Evolutionary conservation across 2,113 vertebrate genomes (phyloP), one percentile per base, ranked within the genome.

Genomic region (Syngnathus floridae): DNA sequence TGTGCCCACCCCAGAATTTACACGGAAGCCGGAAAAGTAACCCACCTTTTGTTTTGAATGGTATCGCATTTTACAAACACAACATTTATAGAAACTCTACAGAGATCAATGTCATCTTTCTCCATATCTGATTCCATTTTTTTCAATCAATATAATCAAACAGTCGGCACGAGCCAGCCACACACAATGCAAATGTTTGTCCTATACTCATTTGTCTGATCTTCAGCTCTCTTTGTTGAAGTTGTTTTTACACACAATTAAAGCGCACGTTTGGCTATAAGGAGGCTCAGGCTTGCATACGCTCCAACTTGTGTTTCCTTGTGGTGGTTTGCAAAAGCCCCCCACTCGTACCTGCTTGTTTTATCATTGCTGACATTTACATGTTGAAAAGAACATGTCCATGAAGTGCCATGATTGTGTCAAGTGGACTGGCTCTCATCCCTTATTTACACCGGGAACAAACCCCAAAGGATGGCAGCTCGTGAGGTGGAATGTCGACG

Each of bases 401-500:
- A 46, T 45, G 14, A 41, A 17, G 54, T 67, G 72, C 70, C 91
- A 90, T 79, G 72, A 89, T 79, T 66, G 52, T 67, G 17, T 76
- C 86, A 80, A 62, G 79, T 45, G 59, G 70, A 69, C 73, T 14
- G 9, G 46, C 46, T 69, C 64, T 66, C 7, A 12, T 74, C 68
- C 83, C 75, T 48, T 94, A 94, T 95, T 93, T 94, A 95, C 93
- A 94, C 86, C 90, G 86, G 82, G 56, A 10, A 19, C 48, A n/a
- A 38, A 58, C 13, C 5, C 77, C 67, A 68, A 70, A 79, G 65
- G 74, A 84, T 82, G 83, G 79, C 79, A 75, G 73, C 77, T 86
- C 46, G 48, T 51, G 73, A 73, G 74, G 73, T 74, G 75, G 76
- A 71, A 65, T 67, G 71, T 79, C 69, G 73, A 57, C 62, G 64